A percentile compares a stretch with the other conserved stretches of the same genome.
Evolutionary conservation across 2,888 invertebrate genomes (phyloP).

Genomic region (Salpingus planirostris): DNA sequence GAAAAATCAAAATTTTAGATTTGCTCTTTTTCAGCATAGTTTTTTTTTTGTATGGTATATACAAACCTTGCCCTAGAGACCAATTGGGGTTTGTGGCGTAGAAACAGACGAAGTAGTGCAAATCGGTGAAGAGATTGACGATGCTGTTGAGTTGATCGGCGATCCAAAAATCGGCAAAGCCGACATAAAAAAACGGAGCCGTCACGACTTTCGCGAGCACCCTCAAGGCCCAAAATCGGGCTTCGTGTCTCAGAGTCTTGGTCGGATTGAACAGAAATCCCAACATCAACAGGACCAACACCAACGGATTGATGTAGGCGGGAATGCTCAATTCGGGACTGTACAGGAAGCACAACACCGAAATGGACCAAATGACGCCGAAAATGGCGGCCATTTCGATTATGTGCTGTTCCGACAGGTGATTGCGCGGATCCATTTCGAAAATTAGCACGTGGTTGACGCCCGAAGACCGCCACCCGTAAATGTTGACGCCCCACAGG

Average conservation of each 20-base stretch:
- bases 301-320: conserved; percentile 84
- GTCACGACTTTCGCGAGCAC: conserved; percentile 79
- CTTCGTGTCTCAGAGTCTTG: conserved; percentile 83
- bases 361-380: conserved; percentile 90
- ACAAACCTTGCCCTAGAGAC: conserved; percentile 48
- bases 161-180: conserved; percentile 98
- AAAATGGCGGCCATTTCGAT: conserved; percentile 91
- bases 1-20: too few species aligned
- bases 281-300: conserved; percentile 71
- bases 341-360: conserved; percentile 74
- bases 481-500: conserved; percentile 91
- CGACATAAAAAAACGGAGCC: conserved; percentile 88
- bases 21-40: neutral
- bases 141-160: conserved; percentile 96
- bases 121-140: conserved; percentile 80
- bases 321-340: conserved; percentile 81
- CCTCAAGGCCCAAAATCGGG: conserved; percentile 87
- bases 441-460: conserved; percentile 98
- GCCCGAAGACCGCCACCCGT: conserved; percentile 94
- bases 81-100: conserved; percentile 74
- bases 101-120: conserved; percentile 90
- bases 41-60: neutral
- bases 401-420: conserved; percentile 86
- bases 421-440: conserved; percentile 91
- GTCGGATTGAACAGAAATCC: conserved; percentile 88